Evolutionary conservation across 2,797 vertebrate genomes (phyloP).

Genomic region (Peromyscus aztecus): DNA sequence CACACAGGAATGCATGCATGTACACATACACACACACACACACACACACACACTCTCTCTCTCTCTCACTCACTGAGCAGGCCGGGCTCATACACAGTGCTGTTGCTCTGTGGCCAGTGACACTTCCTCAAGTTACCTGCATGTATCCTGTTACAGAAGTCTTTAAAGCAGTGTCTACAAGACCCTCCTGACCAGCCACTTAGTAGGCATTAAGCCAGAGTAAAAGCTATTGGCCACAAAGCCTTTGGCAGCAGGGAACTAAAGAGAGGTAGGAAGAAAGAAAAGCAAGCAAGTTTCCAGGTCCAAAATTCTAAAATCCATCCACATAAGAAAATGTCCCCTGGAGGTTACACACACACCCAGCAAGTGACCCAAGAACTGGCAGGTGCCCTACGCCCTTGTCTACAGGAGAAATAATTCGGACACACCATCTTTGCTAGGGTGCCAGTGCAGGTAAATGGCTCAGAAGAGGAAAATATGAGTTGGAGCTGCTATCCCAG

Average conservation of each 20-base stretch:
- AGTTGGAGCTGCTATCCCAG: not conserved
- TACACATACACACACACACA: not conserved
- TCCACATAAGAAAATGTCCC: constrained; percentile 16
- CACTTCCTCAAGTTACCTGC: constrained; percentile 89
- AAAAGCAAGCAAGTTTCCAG: constrained; percentile 36
- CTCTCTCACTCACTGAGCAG: constrained; percentile 90
- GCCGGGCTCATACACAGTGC: not conserved
- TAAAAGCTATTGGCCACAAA: constrained; percentile 94
- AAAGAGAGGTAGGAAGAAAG: constrained; percentile 20
- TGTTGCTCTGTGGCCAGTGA: not conserved
- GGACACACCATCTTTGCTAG: not conserved
- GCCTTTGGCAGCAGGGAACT: constrained; percentile 98
- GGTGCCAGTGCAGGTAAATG: not conserved
- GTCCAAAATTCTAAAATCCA: constrained; percentile 50
- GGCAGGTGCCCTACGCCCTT: not conserved
- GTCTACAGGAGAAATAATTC: not conserved
- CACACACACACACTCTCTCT: not conserved
- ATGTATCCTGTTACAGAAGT: constrained; percentile 99
- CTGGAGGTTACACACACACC: not conserved
- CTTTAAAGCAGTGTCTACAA: constrained; percentile 98
- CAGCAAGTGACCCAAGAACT: not conserved
- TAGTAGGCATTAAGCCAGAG: constrained; percentile 93
- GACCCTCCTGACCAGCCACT: constrained; percentile 95
- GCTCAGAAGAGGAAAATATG: not conserved
- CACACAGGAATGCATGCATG: no score